Percentiles rank a stretch among this genome's conserved stretches.
These are phyloP conservation scores for Eupithecia vulgata DNA, from an alignment of 2,888 invertebrate species.

Conservation along the genomic window DNA sequence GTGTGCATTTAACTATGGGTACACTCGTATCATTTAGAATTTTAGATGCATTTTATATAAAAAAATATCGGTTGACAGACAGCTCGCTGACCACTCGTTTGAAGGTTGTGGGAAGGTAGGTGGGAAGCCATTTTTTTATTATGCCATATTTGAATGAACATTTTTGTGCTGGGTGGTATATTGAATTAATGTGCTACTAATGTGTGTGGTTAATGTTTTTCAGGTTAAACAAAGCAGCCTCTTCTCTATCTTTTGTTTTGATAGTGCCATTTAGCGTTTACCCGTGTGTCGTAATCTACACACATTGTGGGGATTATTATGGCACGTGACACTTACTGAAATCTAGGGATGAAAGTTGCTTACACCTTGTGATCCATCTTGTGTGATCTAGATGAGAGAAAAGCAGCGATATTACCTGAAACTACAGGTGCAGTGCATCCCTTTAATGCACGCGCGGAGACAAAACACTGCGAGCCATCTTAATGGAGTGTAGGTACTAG, in stretches of 20 bases:
- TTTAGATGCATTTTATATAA: no score
- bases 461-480: neutral
- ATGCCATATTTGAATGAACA: no score
- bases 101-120: no score
- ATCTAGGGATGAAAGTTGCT: neutral
- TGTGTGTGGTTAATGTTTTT: neutral
- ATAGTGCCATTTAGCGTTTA: neutral
- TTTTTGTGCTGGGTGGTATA: no score
- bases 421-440: neutral
- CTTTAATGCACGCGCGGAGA: neutral
- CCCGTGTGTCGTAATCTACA: neutral
- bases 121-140: no score
- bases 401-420: neutral
- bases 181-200: no score
- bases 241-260: neutral
- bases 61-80: no score
- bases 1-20: no score
- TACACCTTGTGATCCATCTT: neutral
- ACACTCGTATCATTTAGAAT: no score
- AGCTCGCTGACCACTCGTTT: no score
- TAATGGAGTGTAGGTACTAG: neutral
- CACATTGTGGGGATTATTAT: neutral
- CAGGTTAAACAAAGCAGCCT: neutral
- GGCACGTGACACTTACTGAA: neutral
- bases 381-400: neutral